A percentile compares a stretch with the other conserved stretches of the same genome.
These are phyloP conservation scores for Spinus pinus DNA, from an alignment of 2,797 vertebrate genomes.

Conservation along the genomic window DNA sequence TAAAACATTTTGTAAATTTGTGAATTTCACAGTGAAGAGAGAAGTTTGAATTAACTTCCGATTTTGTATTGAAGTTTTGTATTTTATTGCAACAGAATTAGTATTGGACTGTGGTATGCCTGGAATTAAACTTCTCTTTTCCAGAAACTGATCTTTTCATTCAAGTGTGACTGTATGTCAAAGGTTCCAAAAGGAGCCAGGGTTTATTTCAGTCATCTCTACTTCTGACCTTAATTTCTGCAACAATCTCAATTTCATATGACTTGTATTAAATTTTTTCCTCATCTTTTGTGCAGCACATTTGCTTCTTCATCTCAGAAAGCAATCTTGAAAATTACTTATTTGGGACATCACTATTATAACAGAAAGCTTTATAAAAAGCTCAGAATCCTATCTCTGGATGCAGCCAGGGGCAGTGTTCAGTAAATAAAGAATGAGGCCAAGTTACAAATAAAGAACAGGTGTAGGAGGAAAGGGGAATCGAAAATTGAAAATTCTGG, in stretches of 20 bases:
- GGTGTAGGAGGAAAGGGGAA: not conserved
- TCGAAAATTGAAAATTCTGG: not conserved
- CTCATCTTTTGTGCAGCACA: not conserved
- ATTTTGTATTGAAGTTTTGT: not conserved
- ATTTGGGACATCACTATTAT: not conserved
- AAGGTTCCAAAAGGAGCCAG: not conserved
- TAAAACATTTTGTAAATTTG: not conserved
- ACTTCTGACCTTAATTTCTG: not conserved
- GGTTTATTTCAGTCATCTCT: not conserved
- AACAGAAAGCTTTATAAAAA: slow-evolving; percentile 27
- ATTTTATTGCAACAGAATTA: not conserved
- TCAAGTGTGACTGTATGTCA: not conserved
- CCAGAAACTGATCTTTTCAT: not conserved
- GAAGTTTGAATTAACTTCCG: not conserved
- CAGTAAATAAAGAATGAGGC: slow-evolving; percentile 21
- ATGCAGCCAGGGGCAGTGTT: not conserved
- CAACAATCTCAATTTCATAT: not conserved
- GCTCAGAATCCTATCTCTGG: not conserved
- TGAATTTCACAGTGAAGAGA: not conserved
- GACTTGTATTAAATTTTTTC: not conserved
- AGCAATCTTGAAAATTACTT: not conserved
- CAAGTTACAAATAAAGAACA: slow-evolving; percentile 46
- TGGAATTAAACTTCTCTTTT: not conserved
- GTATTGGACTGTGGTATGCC: not conserved
- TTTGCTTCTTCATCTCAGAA: not conserved